These are phyloP conservation scores for Troides helena DNA, from an alignment of 2,888 invertebrate genomes.

Conservation along the genomic window DNA sequence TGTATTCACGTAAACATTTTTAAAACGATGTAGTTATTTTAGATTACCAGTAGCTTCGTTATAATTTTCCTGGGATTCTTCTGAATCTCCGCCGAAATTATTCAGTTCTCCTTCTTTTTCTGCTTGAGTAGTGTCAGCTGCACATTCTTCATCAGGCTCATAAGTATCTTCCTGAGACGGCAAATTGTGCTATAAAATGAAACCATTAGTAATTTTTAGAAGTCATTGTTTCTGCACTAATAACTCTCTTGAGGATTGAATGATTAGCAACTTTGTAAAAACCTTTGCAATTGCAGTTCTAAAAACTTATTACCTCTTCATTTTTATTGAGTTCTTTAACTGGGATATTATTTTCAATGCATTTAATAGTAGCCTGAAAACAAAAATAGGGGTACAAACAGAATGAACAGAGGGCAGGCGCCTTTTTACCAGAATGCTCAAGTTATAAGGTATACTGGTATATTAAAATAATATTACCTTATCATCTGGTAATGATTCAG, in stretches of 20 bases:
- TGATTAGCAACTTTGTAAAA: neutral
- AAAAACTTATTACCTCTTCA: conserved; percentile 15
- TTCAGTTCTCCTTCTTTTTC: conserved; percentile 1
- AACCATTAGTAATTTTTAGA: neutral
- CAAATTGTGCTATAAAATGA: neutral
- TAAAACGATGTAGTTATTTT: neutral
- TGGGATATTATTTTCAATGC: conserved; percentile 31
- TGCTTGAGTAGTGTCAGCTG: neutral
- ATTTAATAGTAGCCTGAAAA: conserved; percentile 38
- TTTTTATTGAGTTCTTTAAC: neutral
- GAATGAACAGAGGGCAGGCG: neutral
- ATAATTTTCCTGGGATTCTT: conserved; percentile 2
- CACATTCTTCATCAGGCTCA: conserved; percentile 14
- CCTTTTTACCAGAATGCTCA: too few species aligned
- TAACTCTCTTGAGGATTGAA: neutral
- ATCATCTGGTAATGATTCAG: conserved; percentile 45
- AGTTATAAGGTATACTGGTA: too few species aligned
- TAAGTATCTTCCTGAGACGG: conserved; percentile 1
- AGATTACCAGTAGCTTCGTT: conserved; percentile 9
- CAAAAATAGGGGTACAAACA: conserved; percentile 8
- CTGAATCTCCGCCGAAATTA: neutral
- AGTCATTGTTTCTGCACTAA: neutral
- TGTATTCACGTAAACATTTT: neutral
- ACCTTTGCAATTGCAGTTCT: neutral
- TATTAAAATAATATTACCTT: conserved; percentile 37